Evolutionary conservation across 2,797 vertebrate genomes (phyloP).

Genomic region (Perdix hodgsoniae): DNA sequence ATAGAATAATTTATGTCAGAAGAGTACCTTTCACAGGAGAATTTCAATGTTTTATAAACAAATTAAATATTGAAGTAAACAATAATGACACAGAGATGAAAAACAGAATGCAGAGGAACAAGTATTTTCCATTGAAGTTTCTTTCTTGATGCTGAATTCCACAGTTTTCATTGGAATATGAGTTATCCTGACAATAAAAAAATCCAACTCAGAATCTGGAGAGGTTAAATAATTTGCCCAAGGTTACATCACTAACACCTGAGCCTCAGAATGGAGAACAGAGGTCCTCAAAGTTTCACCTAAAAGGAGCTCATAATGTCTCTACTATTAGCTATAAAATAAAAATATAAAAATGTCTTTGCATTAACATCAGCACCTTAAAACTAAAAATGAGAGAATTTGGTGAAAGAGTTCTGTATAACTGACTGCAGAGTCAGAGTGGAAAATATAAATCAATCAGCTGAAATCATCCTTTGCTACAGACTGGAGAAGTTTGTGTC

Average conservation of each 20-base stretch:
- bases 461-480: conserved; percentile 21
- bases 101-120: not conserved
- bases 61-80: not conserved
- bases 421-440: not conserved
- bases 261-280: not conserved
- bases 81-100: not conserved
- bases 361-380: conserved; percentile 35
- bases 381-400: conserved; percentile 17
- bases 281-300: not conserved
- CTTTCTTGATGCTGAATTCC: not conserved
- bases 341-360: conserved; percentile 45
- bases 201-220: not conserved
- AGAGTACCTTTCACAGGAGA: not conserved
- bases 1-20: not conserved
- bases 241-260: not conserved
- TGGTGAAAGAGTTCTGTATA: conserved; percentile 42
- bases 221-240: conserved; percentile 36
- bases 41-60: not conserved
- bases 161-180: not conserved
- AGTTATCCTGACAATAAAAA: not conserved
- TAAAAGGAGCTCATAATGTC: not conserved
- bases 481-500: conserved; percentile 28
- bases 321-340: conserved; percentile 40
- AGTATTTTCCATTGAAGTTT: not conserved
- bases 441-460: conserved; percentile 43